Conservation (phyloP, 2,797 vertebrate genomes). For the Sebastes ruberrimus region DNA sequence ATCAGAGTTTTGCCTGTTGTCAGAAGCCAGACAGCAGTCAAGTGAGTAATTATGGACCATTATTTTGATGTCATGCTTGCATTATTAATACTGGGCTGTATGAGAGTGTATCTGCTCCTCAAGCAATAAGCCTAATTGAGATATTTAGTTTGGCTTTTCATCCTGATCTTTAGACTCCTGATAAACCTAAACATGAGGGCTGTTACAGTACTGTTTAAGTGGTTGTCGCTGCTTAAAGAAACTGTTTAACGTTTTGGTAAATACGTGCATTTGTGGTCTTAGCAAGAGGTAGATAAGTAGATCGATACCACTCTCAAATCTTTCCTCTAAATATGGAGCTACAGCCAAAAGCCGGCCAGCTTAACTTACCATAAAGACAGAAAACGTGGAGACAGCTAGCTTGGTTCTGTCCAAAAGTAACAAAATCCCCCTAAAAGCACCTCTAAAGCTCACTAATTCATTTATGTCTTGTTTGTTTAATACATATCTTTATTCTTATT, state of each 20-base stretch:
- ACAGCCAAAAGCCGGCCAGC: not conserved
- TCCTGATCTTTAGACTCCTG: slow-evolving; percentile 3
- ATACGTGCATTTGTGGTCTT: not conserved
- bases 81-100: slow-evolving; percentile 22
- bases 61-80: slow-evolving; percentile 23
- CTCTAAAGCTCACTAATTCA: no score
- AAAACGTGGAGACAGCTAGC: not conserved
- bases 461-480: no score
- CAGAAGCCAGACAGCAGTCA: slow-evolving; percentile 11
- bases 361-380: not conserved
- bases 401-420: not conserved
- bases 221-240: slow-evolving; percentile 6
- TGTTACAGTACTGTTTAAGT: not conserved
- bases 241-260: slow-evolving; percentile 8
- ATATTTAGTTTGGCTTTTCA: slow-evolving; percentile 35
- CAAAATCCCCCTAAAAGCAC: not conserved
- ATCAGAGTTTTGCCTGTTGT: slow-evolving; percentile 14
- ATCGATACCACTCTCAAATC: not conserved
- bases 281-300: not conserved
- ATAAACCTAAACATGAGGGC: slow-evolving; percentile 7
- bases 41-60: not conserved
- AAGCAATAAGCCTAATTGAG: slow-evolving; percentile 81
- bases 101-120: slow-evolving; percentile 59
- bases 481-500: no score
- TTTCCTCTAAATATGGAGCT: not conserved